Conservation (phyloP, 1,140 invertebrate genomes). For the Eupristina koningsbergeri region DNA sequence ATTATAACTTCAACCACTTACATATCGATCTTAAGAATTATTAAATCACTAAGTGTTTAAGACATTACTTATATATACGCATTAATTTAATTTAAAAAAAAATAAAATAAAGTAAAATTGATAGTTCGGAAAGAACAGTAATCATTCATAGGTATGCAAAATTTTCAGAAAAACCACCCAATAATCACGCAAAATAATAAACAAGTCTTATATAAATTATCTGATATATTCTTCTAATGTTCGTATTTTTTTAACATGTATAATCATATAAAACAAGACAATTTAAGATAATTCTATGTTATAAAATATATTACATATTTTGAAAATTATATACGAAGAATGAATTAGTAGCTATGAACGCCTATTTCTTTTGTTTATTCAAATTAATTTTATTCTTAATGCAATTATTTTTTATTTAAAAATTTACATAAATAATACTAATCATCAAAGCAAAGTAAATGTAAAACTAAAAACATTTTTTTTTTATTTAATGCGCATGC, state of each 20-base stretch:
- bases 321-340: not conserved
- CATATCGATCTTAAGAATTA: not conserved
- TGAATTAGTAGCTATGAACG: not conserved
- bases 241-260: not conserved
- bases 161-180: not conserved
- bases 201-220: not conserved
- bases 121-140: not conserved
- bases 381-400: too few relatives aligned
- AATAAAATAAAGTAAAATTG: not conserved
- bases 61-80: not conserved
- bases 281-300: not conserved
- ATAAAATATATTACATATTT: not conserved
- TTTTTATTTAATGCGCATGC: not conserved
- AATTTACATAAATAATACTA: too few relatives aligned
- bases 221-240: not conserved
- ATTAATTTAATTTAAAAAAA: not conserved
- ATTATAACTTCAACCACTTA: not conserved
- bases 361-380: too few relatives aligned
- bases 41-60: not conserved
- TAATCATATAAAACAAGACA: not conserved
- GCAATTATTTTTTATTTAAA: not conserved
- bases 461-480: not conserved
- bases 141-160: not conserved
- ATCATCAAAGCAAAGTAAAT: not conserved
- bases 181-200: not conserved